Percentiles rank a stretch among this genome's conserved stretches.
These are phyloP conservation scores for Hermodice carunculata DNA, from an alignment of 2,888 invertebrate species.

Conservation along the genomic window DNA sequence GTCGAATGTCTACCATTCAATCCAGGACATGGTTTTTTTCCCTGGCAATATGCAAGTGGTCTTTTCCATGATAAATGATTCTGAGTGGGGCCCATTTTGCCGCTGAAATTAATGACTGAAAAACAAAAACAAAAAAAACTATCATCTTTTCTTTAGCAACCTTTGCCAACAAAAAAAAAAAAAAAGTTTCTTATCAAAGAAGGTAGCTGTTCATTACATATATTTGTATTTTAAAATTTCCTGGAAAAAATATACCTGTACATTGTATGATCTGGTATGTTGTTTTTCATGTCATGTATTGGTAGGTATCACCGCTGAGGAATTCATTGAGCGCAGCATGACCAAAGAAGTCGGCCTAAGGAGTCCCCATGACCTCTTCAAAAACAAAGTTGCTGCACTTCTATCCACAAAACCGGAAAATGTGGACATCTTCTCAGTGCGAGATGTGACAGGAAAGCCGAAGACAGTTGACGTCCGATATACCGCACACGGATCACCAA, in stretches of 20 bases:
- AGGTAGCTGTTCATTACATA: too few species aligned
- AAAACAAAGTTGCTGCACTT: slow-evolving; percentile 88
- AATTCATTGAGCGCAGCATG: slow-evolving; percentile 78
- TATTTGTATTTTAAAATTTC: too few species aligned
- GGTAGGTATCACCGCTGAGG: slow-evolving; percentile 90
- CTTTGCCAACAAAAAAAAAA: too few species aligned
- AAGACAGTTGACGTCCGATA: slow-evolving; percentile 82
- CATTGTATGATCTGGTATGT: not conserved
- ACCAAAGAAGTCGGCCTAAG: not conserved
- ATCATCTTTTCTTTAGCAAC: too few species aligned
- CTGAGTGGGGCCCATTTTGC: too few species aligned
- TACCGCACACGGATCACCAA: slow-evolving; percentile 95
- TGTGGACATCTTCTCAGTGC: slow-evolving; percentile 97
- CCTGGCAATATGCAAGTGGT: too few species aligned
- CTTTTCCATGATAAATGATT: too few species aligned
- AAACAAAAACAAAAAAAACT: too few species aligned
- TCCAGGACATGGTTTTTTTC: too few species aligned
- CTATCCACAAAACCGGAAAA: slow-evolving; percentile 86
- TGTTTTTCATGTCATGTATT: not conserved
- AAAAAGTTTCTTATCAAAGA: too few species aligned
- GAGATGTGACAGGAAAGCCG: slow-evolving; percentile 69
- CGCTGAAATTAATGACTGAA: too few species aligned
- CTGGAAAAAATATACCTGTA: not conserved
- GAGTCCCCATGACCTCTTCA: slow-evolving; percentile 81
- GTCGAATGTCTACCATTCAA: too few species aligned